Percentiles rank a stretch among this genome's conserved stretches.
Conservation (phyloP, 2,888 invertebrate species). For the Athalia rosae region DNA sequence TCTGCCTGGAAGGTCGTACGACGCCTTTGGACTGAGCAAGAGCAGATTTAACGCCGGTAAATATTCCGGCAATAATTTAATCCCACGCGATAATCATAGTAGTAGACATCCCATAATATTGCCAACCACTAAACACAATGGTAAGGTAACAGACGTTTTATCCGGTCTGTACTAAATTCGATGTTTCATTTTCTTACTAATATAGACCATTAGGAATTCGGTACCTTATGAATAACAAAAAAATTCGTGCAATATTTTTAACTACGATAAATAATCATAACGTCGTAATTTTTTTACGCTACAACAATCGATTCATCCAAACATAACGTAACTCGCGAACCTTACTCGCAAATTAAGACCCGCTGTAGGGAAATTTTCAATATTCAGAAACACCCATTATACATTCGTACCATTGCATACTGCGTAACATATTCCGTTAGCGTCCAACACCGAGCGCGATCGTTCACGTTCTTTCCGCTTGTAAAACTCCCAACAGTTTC, state of each 20-base stretch:
- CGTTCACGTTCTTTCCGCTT: slow-evolving; percentile 21
- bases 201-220: slow-evolving; percentile 1
- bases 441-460: not conserved
- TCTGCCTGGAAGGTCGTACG: slow-evolving; percentile 62
- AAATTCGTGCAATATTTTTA: slow-evolving; percentile 32
- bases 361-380: no score
- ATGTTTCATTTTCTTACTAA: not conserved
- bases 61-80: slow-evolving; percentile 65
- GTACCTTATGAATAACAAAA: slow-evolving; percentile 28
- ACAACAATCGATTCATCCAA: no score
- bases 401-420: no score
- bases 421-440: not conserved
- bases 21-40: slow-evolving; percentile 69
- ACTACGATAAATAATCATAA: slow-evolving; percentile 6
- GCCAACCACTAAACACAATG: slow-evolving; percentile 56
- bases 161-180: slow-evolving; percentile 68
- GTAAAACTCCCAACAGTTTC: slow-evolving; percentile 32
- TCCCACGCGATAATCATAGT: slow-evolving; percentile 51
- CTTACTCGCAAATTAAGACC: no score
- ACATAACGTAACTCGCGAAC: no score
- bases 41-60: slow-evolving; percentile 70
- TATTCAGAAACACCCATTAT: no score
- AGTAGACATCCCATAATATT: slow-evolving; percentile 61
- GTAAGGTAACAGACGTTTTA: slow-evolving; percentile 70
- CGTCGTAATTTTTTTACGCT: no score